phyloP scores from a whole-genome alignment of 2,888 invertebrate species.

The Steinernema carpocapsae region DNA sequence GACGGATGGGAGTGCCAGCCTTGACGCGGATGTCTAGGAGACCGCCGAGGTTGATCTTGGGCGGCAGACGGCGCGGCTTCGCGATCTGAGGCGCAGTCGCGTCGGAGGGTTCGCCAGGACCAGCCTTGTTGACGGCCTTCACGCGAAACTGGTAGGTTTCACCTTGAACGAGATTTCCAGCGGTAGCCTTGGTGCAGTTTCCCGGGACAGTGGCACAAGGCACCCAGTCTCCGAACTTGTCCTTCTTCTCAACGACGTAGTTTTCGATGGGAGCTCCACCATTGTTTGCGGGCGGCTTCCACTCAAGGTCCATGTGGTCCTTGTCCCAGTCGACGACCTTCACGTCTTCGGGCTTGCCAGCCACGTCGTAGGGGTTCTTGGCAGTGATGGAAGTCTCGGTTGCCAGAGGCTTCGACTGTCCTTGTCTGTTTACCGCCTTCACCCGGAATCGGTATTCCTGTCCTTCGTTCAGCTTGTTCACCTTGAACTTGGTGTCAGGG shows the following conservation, averaged over 20 bases:
- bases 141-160: conserved; percentile 84
- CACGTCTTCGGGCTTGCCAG: conserved; percentile 68
- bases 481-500: conserved; percentile 66
- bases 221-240: conserved; percentile 68
- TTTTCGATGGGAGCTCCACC: conserved; percentile 75
- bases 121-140: conserved; percentile 82
- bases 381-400: conserved; percentile 85
- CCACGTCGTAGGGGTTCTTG: conserved; percentile 82
- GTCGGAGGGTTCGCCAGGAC: conserved; percentile 86
- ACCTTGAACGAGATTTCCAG: conserved; percentile 85
- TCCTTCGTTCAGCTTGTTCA: conserved; percentile 86
- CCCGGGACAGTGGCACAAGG: conserved; percentile 66
- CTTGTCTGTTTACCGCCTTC: conserved; percentile 89
- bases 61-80: conserved; percentile 78
- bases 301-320: conserved; percentile 91
- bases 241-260: conserved; percentile 70
- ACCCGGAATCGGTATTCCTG: conserved; percentile 92
- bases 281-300: conserved; percentile 90
- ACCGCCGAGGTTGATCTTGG: conserved; percentile 85
- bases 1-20: conserved; percentile 88
- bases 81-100: conserved; percentile 85
- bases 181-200: conserved; percentile 75
- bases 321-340: conserved; percentile 88
- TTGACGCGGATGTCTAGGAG: conserved; percentile 88
- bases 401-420: conserved; percentile 84